Conservation (phyloP, 2,888 invertebrate genomes). For the Polydesmus complanatus region DNA sequence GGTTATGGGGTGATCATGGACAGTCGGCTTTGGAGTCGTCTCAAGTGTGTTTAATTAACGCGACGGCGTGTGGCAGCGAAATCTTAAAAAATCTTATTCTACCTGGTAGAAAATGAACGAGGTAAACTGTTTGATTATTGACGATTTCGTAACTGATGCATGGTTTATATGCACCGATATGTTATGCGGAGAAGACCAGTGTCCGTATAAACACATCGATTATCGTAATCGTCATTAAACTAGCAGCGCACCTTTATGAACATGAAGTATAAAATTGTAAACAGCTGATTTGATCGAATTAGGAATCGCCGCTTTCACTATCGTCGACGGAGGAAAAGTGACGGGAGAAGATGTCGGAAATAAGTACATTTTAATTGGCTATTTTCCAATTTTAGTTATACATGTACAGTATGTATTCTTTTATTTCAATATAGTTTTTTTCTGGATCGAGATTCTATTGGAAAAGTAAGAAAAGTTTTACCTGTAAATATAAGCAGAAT, state of each 20-base stretch:
- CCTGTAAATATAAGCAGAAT: no score
- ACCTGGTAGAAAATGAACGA: no score
- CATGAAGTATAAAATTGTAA: no score
- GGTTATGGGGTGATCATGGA: constrained; percentile 98
- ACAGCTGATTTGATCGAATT: no score
- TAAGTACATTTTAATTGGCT: constrained; percentile 47
- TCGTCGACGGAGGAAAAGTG: constrained; percentile 76
- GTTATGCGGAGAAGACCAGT: no score
- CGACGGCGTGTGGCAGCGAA: constrained; percentile 86
- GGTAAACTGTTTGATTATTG: background rate
- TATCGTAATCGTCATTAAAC: no score
- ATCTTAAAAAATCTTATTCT: constrained; percentile 85
- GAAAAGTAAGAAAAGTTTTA: constrained; percentile 44
- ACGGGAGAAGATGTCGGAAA: constrained; percentile 83
- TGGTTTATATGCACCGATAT: no score
- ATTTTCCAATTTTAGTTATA: background rate
- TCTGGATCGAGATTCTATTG: constrained; percentile 63
- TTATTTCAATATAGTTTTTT: constrained; percentile 56
- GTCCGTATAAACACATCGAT: no score
- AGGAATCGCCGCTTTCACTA: constrained; percentile 70
- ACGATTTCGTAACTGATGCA: background rate
- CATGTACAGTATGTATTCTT: constrained; percentile 1
- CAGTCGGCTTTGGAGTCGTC: constrained; percentile 76
- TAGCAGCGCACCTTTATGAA: no score
- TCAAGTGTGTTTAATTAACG: constrained; percentile 85